A percentile compares a stretch with the other conserved stretches of the same genome.
Conservation (phyloP, 2,888 invertebrate species). For the Euspilapteryx auroguttella region DNA sequence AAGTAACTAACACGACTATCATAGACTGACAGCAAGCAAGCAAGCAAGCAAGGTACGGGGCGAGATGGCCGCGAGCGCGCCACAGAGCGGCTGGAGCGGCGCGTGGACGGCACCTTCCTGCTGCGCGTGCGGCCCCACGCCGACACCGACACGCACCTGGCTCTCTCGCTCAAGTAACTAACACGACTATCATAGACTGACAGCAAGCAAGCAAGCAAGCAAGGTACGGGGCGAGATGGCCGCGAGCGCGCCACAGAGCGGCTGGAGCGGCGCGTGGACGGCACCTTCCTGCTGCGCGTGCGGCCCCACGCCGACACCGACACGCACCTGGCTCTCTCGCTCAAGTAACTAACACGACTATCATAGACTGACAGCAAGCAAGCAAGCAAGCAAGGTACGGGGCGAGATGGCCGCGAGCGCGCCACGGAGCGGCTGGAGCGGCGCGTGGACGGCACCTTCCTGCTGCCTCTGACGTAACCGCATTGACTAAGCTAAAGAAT, state of each 20-base stretch:
- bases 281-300: constrained; percentile 84
- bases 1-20: constrained; percentile 61
- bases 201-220: constrained; percentile 28
- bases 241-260: constrained; percentile 58
- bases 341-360: constrained; percentile 65
- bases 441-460: constrained; percentile 84
- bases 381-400: constrained; percentile 61
- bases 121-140: constrained; percentile 76
- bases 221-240: constrained; percentile 86
- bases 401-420: constrained; percentile 82
- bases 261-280: constrained; percentile 76
- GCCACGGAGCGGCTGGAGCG: constrained; percentile 75
- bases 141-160: constrained; percentile 48
- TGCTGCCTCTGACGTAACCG: constrained; percentile 78
- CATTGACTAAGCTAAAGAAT: too few species aligned
- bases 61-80: constrained; percentile 76
- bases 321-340: constrained; percentile 75
- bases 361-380: neutral
- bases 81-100: constrained; percentile 43
- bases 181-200: neutral
- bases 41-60: constrained; percentile 54
- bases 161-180: constrained; percentile 80
- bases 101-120: constrained; percentile 85
- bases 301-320: constrained; percentile 84
- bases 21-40: constrained; percentile 30